A percentile compares a stretch with the other conserved stretches of the same genome.
These are phyloP conservation scores for Dendrolimus houi DNA, from an alignment of 2,888 invertebrate genomes.

Conservation along the genomic window DNA sequence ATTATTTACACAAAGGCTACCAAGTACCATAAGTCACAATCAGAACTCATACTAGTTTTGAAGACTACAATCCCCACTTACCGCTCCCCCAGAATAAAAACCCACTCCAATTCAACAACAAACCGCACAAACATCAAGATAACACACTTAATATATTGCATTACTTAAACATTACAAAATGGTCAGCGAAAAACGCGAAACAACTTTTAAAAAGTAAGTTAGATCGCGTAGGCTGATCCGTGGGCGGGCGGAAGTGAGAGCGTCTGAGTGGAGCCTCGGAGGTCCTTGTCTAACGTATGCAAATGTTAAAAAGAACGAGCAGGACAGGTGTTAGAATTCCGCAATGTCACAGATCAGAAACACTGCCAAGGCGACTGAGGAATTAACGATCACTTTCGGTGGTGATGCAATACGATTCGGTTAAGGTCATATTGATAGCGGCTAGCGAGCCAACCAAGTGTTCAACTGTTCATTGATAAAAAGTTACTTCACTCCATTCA, in stretches of 20 bases:
- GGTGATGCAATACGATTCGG: slow-evolving; percentile 48
- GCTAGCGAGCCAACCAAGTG: slow-evolving; percentile 5
- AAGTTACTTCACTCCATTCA: neutral
- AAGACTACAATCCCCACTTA: too few species aligned
- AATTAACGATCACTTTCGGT: slow-evolving; percentile 67
- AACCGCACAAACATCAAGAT: neutral
- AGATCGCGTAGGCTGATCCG: slow-evolving; percentile 61
- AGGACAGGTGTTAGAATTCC: slow-evolving; percentile 42
- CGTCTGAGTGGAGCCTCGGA: slow-evolving; percentile 41
- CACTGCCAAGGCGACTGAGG: slow-evolving; percentile 59
- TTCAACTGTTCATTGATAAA: slow-evolving; percentile 10
- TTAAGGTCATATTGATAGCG: slow-evolving; percentile 5
- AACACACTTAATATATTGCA: neutral
- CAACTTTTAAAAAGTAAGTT: slow-evolving; percentile 49
- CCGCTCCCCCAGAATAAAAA: neutral
- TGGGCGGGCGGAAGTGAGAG: slow-evolving; percentile 76
- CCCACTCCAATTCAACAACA: slow-evolving; percentile 17
- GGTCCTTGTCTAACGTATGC: slow-evolving; percentile 55
- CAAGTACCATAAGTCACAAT: too few species aligned
- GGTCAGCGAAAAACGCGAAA: neutral
- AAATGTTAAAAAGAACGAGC: slow-evolving; percentile 32
- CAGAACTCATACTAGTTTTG: too few species aligned
- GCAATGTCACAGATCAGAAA: slow-evolving; percentile 62
- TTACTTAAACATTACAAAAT: neutral
- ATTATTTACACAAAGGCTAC: too few species aligned